Conservation (phyloP, 2,113 vertebrate species). For the Cryptotis parvus region DNA sequence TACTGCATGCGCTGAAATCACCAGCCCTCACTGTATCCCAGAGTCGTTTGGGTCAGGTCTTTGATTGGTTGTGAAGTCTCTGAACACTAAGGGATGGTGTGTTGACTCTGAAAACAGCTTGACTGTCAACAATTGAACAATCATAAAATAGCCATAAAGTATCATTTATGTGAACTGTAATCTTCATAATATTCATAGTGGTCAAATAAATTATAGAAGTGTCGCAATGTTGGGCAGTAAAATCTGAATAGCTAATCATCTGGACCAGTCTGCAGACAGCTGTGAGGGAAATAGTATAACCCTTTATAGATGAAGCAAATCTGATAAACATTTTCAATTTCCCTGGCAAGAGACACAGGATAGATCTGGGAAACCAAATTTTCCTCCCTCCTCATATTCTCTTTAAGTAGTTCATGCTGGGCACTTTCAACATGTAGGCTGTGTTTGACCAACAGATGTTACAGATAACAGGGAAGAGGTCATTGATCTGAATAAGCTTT, state of each 20-base stretch:
- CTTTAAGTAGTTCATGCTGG: conserved; percentile 69
- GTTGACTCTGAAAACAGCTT: conserved; percentile 72
- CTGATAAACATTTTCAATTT: conserved; percentile 59
- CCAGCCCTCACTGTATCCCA: conserved; percentile 26
- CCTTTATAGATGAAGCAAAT: conserved; percentile 72
- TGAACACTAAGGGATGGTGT: conserved; percentile 42
- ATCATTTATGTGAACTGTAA: conserved; percentile 70
- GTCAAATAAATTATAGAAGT: conserved; percentile 78
- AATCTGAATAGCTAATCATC: conserved; percentile 71
- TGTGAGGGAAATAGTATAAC: conserved; percentile 55
- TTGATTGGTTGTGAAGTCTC: conserved; percentile 69
- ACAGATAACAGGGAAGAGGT: conserved; percentile 15
- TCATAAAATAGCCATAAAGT: conserved; percentile 79
- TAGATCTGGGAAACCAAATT: conserved; percentile 45
- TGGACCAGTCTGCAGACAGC: conserved; percentile 61
- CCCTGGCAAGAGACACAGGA: conserved; percentile 53
- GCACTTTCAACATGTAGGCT: not conserved
- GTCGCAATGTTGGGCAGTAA: conserved; percentile 61
- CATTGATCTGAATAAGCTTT: conserved; percentile 61
- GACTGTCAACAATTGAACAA: conserved; percentile 67
- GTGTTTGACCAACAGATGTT: conserved; percentile 57
- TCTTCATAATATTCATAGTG: conserved; percentile 60
- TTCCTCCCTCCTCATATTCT: conserved; percentile 52
- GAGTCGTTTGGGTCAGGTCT: conserved; percentile 60
- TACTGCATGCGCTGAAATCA: not conserved